These are phyloP conservation scores for Anorthoa munda DNA, from an alignment of 2,888 invertebrate genomes.

Conservation along the genomic window DNA sequence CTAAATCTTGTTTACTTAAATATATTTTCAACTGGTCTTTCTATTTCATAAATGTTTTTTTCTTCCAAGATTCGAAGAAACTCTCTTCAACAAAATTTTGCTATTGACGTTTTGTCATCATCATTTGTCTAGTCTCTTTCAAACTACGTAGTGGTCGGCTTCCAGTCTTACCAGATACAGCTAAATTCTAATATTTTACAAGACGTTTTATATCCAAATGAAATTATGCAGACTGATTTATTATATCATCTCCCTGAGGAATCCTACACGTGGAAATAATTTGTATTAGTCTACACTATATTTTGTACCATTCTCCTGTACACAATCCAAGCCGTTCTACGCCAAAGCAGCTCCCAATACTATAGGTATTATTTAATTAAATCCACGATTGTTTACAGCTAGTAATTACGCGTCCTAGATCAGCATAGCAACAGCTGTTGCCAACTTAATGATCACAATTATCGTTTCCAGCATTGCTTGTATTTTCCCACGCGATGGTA, in stretches of 20 bases:
- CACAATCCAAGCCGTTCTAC: constrained; percentile 1
- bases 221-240: not conserved
- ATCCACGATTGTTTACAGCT: constrained; percentile 49
- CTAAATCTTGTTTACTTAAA: no score
- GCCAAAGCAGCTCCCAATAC: constrained; percentile 30
- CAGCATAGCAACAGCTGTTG: constrained; percentile 59
- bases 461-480: constrained; percentile 57
- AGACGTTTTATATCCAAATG: not conserved
- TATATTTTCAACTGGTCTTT: no score
- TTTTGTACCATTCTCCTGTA: not conserved
- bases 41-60: no score
- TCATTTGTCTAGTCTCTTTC: no score
- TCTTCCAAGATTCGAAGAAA: no score
- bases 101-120: no score
- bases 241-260: not conserved
- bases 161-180: no score
- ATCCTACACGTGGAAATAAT: not conserved
- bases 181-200: no score
- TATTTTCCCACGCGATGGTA: constrained; percentile 57
- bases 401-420: constrained; percentile 53
- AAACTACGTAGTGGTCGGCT: no score
- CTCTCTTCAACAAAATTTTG: no score
- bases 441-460: constrained; percentile 59
- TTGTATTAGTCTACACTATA: not conserved
- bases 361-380: constrained; percentile 54